Evolutionary conservation across 1,140 invertebrate genomes (phyloP), one percentile per base, ranked within the genome.

Genomic region (Cydia amplana): DNA sequence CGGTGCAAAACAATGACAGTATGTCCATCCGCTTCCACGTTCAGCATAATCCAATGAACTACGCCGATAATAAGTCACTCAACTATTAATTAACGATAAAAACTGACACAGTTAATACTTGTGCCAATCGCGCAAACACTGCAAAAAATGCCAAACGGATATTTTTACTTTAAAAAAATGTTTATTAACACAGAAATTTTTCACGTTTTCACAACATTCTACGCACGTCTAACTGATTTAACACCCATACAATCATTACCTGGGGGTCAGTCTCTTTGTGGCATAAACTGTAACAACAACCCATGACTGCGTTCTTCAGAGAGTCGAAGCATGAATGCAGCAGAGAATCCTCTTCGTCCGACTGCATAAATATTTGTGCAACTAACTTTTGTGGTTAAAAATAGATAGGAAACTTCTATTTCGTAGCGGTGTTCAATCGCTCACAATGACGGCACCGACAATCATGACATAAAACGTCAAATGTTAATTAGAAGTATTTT

Each of bases 221-320:
- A 73, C 46, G 43, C 25, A 73, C 23, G 25, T 73, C 43, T 51
- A 73, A 73, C 25, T 73, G 23, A 51, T 28, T 25, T 55, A 43
- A 73, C 51, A 51, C 65, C 65, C 65, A 70, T 70, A 70, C n/a
- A 67, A 74, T 63, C 25, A 72, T 76, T 88, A 90, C 93, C 94
- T 95, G 94, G 23, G 94, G 90, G 79, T 93, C 92, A 63, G 80
- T 93, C 81, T 95, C 94, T 83, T 95, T 94, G 78, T 94, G 93
- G 78, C 94, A 95, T 78, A 94, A 92, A 85, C 94, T 94, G 80
- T 94, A 94, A 84, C 94, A 93, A 82, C 93, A 93, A 82, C 93
- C 93, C 93, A 93, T 93, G 82, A 92, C 88, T 84, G 90, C 86
- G 78, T 75, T 90, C 82, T 89, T 91, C 77, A 91, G 77, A 75